A percentile compares a stretch with the other conserved stretches of the same genome.
phyloP scores from a whole-genome alignment of 2,797 vertebrate genomes.

The Poecilia velifera region DNA sequence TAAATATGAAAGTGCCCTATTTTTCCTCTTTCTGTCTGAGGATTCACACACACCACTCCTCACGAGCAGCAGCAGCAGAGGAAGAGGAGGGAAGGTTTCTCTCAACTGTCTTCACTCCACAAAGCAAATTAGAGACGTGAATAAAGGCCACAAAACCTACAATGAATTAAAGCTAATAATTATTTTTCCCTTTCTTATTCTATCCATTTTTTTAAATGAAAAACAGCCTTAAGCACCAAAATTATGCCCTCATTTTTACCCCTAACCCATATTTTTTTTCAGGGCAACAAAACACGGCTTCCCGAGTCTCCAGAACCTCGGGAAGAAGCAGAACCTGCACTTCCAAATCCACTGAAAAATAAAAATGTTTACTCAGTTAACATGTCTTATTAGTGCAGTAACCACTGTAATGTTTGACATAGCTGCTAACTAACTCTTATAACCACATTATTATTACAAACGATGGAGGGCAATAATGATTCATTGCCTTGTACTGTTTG shows the following conservation, averaged over 20 bases:
- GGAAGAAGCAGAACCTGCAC: not conserved
- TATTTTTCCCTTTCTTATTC: not conserved
- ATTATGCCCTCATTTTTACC: not conserved
- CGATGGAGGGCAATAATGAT: not conserved
- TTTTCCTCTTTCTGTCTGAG: slow-evolving; percentile 65
- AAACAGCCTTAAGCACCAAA: not conserved
- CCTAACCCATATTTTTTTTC: not conserved
- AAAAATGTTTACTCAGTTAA: not conserved
- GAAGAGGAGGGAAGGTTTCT: slow-evolving; percentile 34
- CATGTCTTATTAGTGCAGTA: not conserved
- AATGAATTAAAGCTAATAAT: not conserved
- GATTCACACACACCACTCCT: slow-evolving; percentile 51
- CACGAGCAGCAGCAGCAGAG: slow-evolving; percentile 40
- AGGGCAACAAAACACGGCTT: not conserved
- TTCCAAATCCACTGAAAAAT: not conserved
- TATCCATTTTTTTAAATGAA: not conserved
- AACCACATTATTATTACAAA: not conserved
- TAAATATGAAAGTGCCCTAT: slow-evolving; percentile 80
- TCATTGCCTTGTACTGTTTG: not conserved
- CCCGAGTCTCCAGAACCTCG: not conserved
- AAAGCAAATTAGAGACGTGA: slow-evolving; percentile 30
- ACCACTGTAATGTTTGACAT: not conserved
- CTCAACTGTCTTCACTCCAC: slow-evolving; percentile 20
- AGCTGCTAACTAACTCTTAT: not conserved
- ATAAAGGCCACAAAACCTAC: slow-evolving; percentile 13